Conservation (phyloP, 2,797 vertebrate species). For the Staurois parvus region DNA sequence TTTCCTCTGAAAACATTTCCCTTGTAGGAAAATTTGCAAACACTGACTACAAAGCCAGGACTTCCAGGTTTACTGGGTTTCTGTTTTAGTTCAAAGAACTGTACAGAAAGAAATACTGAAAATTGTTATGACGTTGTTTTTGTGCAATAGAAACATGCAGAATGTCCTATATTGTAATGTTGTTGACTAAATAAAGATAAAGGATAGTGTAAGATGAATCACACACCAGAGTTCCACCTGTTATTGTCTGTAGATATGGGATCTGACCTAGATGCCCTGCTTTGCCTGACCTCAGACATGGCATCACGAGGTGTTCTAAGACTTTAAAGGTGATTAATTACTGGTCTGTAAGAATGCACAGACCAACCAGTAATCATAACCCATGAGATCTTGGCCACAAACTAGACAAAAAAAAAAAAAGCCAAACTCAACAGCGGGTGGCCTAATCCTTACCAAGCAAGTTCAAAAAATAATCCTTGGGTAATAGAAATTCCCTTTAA, state of each 20-base stretch:
- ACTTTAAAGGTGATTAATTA: not conserved
- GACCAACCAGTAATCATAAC: not conserved
- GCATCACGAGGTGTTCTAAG: not conserved
- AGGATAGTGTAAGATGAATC: not conserved
- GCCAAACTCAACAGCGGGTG: not conserved
- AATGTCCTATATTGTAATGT: not conserved
- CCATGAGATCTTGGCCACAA: too few relatives aligned
- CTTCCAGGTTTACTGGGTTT: not conserved
- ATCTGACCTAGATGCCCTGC: too few relatives aligned
- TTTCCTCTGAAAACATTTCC: constrained; percentile 29
- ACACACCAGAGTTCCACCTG: not conserved
- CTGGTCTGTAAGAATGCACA: not conserved
- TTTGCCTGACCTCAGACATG: not conserved
- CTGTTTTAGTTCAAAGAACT: not conserved
- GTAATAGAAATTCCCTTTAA: too few relatives aligned
- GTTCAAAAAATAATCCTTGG: not conserved
- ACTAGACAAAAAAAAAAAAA: too few relatives aligned
- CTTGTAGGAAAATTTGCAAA: not conserved
- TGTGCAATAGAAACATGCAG: not conserved
- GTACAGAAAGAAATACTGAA: not conserved
- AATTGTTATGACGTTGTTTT: not conserved
- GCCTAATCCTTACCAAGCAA: not conserved
- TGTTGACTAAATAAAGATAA: not conserved
- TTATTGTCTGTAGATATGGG: not conserved
- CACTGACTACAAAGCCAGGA: not conserved